Evolutionary conservation across 2,888 invertebrate genomes (phyloP), one percentile per base, ranked within the genome.

Genomic region (Nomada fabriciana): DNA sequence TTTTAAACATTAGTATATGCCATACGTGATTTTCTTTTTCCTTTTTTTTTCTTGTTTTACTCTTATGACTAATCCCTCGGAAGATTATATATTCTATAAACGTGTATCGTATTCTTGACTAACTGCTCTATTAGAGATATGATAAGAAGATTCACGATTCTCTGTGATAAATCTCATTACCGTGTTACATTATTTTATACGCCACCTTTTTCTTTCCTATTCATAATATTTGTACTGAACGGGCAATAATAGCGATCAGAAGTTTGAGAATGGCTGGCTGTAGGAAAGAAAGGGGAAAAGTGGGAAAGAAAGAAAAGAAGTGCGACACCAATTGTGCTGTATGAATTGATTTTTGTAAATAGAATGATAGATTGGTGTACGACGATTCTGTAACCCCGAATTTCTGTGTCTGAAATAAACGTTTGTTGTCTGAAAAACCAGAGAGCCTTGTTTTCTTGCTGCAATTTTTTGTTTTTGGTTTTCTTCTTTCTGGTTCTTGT

Each of bases 351-450:
- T 23, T 73, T 76, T 86, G 81, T 86, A 82, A 70, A 77, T 72
- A 68, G 57, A 78, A 71, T 55, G 52, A 76, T 68, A 64, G 18
- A 59, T 57, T 42, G 64, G 43, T 59, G n/a, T 18, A 64, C 63
- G 18, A 83, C 68, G 81, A 71, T 60, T 73, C 71, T 86, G 89
- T 88, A 89, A 86, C 73, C 59, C 68, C 71, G 79, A 86, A 83
- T 74, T 87, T 88, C 77, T 88, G 71, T 88, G 74, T 89, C 72
- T 89, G 88, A 86, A 89, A 89, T 89, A 89, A 89, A 89, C 76
- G 80, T 82, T 73, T 89, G 81, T 80, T 86, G 79, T 70, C 63
- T 75, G 64, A 84, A 89, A 83, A 77, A 73, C 64, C 60, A 82
- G 76, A 77, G 70, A 87, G 69, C 76, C 69, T 85, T 89, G 64